Conservation (phyloP, 2,888 invertebrate species). For the Mycogona germanica region DNA sequence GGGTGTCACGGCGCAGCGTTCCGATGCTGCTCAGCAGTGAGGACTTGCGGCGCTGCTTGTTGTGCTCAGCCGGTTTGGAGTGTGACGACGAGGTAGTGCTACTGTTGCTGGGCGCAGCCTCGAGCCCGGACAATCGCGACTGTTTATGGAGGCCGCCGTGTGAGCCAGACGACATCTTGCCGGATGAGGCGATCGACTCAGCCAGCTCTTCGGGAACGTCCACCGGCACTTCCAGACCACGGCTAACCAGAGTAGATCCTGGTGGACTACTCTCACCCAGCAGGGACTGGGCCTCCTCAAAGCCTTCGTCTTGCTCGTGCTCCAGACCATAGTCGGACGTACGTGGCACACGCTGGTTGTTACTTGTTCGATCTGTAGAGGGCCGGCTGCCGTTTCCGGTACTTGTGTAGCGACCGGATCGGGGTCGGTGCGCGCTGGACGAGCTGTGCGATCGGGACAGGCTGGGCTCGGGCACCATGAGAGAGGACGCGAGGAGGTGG, state of each 20-base stretch:
- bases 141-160: too few species aligned
- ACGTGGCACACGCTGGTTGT: not conserved
- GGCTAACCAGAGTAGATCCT: slow-evolving; percentile 11
- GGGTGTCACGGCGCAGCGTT: not conserved
- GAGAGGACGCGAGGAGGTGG: not conserved
- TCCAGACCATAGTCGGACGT: slow-evolving; percentile 34
- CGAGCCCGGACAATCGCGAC: too few species aligned
- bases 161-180: not conserved
- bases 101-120: too few species aligned
- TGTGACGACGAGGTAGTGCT: not conserved
- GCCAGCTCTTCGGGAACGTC: not conserved
- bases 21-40: slow-evolving; percentile 1
- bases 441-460: not conserved
- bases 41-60: not conserved
- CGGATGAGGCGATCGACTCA: not conserved
- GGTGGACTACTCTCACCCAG: slow-evolving; percentile 35
- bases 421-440: not conserved
- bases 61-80: not conserved
- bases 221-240: not conserved
- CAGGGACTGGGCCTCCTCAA: slow-evolving; percentile 78
- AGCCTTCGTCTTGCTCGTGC: slow-evolving; percentile 77
- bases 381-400: too few species aligned
- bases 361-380: not conserved
- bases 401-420: too few species aligned
- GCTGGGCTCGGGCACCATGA: not conserved